A percentile compares a stretch with the other conserved stretches of the same genome.
phyloP scores from a whole-genome alignment of 2,797 vertebrate species.

The Synaphobranchus kaupii region DNA sequence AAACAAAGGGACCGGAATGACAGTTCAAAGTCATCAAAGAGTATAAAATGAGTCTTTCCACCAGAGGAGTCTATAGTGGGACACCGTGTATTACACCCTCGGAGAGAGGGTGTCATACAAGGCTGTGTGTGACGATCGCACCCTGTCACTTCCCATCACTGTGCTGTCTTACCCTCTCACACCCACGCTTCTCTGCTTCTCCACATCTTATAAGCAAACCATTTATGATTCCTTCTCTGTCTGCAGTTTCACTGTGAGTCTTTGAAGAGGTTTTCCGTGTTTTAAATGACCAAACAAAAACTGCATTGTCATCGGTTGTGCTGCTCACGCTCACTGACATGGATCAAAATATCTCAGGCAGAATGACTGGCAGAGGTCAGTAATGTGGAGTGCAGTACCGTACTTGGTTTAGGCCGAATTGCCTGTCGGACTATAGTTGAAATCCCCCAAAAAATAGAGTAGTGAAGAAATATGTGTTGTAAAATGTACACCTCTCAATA shows the following conservation, averaged over 20 bases:
- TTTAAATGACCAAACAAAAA: not conserved
- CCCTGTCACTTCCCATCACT: slow-evolving; percentile 15
- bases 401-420: not conserved
- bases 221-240: not conserved
- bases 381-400: not conserved
- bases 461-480: not conserved
- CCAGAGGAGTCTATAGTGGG: not conserved
- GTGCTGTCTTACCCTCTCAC: not conserved
- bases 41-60: not conserved
- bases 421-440: not conserved
- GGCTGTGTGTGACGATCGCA: not conserved
- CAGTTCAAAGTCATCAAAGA: not conserved
- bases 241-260: slow-evolving; percentile 11
- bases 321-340: not conserved
- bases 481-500: not conserved
- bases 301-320: not conserved
- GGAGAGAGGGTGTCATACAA: not conserved
- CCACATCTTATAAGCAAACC: not conserved
- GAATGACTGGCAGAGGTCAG: not conserved
- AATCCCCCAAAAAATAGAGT: not conserved
- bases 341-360: not conserved
- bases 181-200: slow-evolving; percentile 4
- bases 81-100: not conserved
- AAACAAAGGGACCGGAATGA: too few relatives aligned
- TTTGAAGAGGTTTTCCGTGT: not conserved